Conservation (phyloP, 2,113 vertebrate species). For the Albula glossodonta region DNA sequence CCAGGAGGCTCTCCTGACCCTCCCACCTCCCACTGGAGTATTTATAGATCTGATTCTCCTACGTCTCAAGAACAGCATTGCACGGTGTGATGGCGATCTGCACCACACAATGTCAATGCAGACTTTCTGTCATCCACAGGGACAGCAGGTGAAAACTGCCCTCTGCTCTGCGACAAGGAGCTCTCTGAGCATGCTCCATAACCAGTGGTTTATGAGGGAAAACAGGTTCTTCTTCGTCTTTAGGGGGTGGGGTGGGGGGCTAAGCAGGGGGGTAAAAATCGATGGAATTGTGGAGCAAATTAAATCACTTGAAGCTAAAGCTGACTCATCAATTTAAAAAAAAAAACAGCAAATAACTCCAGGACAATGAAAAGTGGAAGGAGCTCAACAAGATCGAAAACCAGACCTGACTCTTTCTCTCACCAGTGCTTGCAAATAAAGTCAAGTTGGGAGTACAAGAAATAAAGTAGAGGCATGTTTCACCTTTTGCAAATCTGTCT, state of each 20-base stretch:
- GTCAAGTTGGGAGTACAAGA: not conserved
- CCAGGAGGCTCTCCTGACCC: not conserved
- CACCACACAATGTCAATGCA: too few species aligned
- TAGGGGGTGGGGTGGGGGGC: not conserved
- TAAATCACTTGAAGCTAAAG: constrained; percentile 49
- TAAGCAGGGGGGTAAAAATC: constrained; percentile 31
- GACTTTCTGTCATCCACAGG: not conserved
- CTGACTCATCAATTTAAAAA: constrained; percentile 50
- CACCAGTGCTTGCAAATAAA: not conserved
- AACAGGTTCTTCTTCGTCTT: not conserved
- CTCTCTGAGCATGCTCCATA: not conserved
- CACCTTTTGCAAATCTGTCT: not conserved
- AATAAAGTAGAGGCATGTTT: not conserved
- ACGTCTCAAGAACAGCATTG: not conserved
- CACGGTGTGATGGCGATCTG: not conserved
- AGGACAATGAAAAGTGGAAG: constrained; percentile 41
- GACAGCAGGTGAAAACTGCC: not conserved
- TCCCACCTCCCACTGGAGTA: constrained; percentile 26
- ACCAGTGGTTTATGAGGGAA: not conserved
- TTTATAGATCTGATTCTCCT: constrained; percentile 41
- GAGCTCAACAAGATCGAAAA: constrained; percentile 50
- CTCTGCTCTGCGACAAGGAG: not conserved
- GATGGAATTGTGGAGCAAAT: constrained; percentile 47
- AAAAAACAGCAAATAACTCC: constrained; percentile 34
- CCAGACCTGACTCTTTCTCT: not conserved